Conservation (phyloP, 2,888 invertebrate genomes). For the Furcula furcula region DNA sequence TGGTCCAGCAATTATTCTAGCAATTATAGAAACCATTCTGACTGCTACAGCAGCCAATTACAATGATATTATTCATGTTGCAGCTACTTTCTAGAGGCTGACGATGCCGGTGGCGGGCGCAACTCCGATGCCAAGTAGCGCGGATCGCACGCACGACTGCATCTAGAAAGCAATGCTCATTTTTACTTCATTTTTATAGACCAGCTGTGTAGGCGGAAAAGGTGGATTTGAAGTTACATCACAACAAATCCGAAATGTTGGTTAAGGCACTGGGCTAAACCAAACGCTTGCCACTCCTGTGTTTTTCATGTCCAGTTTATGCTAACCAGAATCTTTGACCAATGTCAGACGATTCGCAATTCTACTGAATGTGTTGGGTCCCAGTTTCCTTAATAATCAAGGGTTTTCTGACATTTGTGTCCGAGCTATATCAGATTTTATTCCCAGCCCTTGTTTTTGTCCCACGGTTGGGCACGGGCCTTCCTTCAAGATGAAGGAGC, state of each 20-base stretch:
- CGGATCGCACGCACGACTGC: constrained; percentile 59
- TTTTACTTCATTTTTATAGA: constrained; percentile 37
- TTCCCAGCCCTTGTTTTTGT: too few relatives aligned
- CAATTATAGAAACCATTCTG: constrained; percentile 22
- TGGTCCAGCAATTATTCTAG: constrained; percentile 12
- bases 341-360: too few relatives aligned
- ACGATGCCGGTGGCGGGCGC: constrained; percentile 7
- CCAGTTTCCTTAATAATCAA: too few relatives aligned
- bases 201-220: background rate
- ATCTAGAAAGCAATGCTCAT: constrained; percentile 40
- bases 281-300: too few relatives aligned
- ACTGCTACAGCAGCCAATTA: constrained; percentile 20
- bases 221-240: constrained; percentile 11
- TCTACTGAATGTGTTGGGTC: too few relatives aligned
- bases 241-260: background rate
- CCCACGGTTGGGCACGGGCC: too few relatives aligned
- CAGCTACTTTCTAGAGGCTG: constrained; percentile 9
- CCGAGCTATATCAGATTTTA: too few relatives aligned
- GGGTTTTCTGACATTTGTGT: too few relatives aligned
- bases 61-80: constrained; percentile 20
- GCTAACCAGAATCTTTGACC: too few relatives aligned
- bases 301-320: too few relatives aligned
- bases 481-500: too few relatives aligned
- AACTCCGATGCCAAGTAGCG: constrained; percentile 39
- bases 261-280: too few relatives aligned